Evolutionary conservation across 2,113 vertebrate genomes (phyloP), one percentile per base, ranked within the genome.

Genomic region (Ochotona curzoniae): DNA sequence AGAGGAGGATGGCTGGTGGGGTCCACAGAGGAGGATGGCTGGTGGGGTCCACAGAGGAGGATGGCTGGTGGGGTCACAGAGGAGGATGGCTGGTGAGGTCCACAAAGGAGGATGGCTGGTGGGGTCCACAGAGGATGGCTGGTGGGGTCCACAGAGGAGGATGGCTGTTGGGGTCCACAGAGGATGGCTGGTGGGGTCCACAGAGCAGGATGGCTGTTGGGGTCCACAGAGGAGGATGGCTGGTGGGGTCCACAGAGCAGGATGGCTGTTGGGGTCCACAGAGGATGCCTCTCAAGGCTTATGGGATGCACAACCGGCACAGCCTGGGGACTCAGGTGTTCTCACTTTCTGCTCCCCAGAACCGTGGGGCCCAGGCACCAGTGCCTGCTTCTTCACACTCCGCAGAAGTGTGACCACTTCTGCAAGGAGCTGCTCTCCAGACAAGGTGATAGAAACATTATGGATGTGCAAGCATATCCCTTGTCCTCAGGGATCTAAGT

Each of bases 361-460:
- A 13, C 14, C 47, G 60, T 2, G 13, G 49, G 7, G n/a, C 35
- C 44, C 35, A 14, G 38, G 51, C 63, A 81, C 26, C 5, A 13
- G 18, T 30, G 14, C 71, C 83, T 60, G 26, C 78, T 54, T 25
- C 78, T 66, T 95, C 93, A 85, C 51, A 79, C 80, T 21, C 18
- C 32, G 60, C n/a, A 44, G 20, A 30, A 30, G 57, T 93, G 75
- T 89, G 44, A 70, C 38, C 25, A 20, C 21, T 71, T 54, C 80
- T 61, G 49, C 64, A 84, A 79, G 93, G 35, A 32, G n/a, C 81
- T 78, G 32, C 30, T 73, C 75, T 80, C 57, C 38, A 87, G 69
- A 76, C 86, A 84, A 93, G 32, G 91, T 17, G 11, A 64, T 90
- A 96, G 82, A 91, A 96, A 74, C 91, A 70, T 91, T 49, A 21